Percentiles rank a stretch among this genome's conserved stretches.
Evolutionary conservation across 2,888 invertebrate species (phyloP).

Genomic region (Erynnis tages): DNA sequence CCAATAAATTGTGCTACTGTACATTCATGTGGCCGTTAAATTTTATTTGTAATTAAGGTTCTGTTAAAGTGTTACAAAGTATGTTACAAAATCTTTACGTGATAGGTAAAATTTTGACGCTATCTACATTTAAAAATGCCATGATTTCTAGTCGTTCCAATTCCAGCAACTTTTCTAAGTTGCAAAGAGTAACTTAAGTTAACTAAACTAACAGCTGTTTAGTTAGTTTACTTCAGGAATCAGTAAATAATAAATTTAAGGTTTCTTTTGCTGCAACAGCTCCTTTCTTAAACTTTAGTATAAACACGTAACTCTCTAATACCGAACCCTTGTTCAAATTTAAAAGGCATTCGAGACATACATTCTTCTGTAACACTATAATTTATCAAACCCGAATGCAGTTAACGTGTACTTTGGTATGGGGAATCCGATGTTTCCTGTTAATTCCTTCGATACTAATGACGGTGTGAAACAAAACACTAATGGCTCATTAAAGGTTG

Average conservation of each 20-base stretch:
- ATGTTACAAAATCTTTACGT: no score
- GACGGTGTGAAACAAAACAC: slow-evolving; percentile 64
- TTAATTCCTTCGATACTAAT: slow-evolving; percentile 60
- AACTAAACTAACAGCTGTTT: no score
- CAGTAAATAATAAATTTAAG: no score
- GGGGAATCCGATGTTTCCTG: slow-evolving; percentile 41
- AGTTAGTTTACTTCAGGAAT: no score
- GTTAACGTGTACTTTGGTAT: slow-evolving; percentile 45
- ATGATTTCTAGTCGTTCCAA: no score
- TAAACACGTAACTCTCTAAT: no score
- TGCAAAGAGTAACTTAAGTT: no score
- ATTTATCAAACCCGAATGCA: slow-evolving; percentile 59
- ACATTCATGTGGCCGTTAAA: not conserved
- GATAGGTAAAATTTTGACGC: not conserved
- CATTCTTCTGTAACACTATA: not conserved
- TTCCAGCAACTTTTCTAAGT: no score
- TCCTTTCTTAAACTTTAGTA: no score
- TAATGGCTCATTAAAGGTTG: slow-evolving; percentile 63
- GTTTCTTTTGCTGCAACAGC: no score
- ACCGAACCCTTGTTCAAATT: not conserved
- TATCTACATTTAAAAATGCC: not conserved
- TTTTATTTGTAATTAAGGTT: not conserved
- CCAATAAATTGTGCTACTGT: slow-evolving; percentile 25
- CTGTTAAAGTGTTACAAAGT: not conserved
- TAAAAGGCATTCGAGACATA: not conserved